Evolutionary conservation across 2,113 vertebrate genomes (phyloP).

Genomic region (Panurus biarmicus): DNA sequence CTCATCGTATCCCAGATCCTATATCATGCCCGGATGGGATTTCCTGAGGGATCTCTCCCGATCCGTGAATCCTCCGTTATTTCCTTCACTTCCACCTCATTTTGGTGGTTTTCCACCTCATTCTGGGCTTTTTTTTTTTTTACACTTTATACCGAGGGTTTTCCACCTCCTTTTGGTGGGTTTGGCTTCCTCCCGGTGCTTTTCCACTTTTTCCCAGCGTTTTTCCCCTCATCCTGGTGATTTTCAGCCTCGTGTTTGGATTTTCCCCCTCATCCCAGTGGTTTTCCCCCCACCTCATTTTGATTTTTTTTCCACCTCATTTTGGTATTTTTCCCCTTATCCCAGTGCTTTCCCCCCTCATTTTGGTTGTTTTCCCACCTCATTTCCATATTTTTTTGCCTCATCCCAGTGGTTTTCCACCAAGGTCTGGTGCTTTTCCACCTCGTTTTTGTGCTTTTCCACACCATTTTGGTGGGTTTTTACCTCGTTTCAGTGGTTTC

Average conservation of each 20-base stretch:
- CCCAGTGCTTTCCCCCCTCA: not conserved
- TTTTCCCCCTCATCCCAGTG: no score
- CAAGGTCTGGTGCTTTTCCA: no score
- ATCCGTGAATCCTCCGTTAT: not conserved
- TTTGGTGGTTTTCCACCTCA: not conserved
- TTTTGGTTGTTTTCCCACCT: not conserved
- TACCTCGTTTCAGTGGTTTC: no score
- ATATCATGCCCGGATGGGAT: accelerated
- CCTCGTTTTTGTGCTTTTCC: no score
- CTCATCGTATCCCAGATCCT: not conserved
- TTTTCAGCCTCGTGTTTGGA: no score
- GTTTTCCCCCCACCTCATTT: no score
- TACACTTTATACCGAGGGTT: not conserved
- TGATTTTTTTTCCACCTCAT: no score
- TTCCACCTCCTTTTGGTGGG: no score
- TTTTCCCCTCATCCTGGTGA: no score
- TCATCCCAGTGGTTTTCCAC: not conserved
- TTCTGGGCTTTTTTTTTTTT: not conserved
- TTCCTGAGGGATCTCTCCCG: not conserved
- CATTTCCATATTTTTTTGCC: not conserved
- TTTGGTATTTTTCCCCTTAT: no score
- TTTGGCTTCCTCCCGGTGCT: no score
- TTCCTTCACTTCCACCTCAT: not conserved
- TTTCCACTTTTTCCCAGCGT: no score
- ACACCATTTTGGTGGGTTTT: not conserved